phyloP scores from a whole-genome alignment of 2,888 invertebrate species.

The Oscheius myriophilus region DNA sequence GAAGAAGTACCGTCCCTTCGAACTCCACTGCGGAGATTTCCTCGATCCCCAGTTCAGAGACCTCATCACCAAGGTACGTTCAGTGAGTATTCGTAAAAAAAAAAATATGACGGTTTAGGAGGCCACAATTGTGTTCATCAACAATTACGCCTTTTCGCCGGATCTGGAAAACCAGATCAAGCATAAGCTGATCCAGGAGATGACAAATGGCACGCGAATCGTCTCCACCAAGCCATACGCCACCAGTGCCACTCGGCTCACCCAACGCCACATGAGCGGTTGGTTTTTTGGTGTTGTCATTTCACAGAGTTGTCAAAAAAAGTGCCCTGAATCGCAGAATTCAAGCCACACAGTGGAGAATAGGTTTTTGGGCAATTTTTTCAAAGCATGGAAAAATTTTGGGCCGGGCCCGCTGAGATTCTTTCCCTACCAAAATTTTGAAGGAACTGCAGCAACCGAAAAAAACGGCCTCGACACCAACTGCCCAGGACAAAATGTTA shows the following conservation, averaged over 20 bases:
- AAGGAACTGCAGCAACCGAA: too few species aligned
- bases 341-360: too few species aligned
- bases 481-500: too few species aligned
- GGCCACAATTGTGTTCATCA: slow-evolving; percentile 89
- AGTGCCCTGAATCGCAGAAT: too few species aligned
- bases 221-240: slow-evolving; percentile 99
- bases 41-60: slow-evolving; percentile 89
- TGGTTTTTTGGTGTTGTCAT: background rate
- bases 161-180: slow-evolving; percentile 85
- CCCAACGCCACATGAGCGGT: background rate
- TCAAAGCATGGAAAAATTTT: too few species aligned
- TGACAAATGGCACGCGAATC: slow-evolving; percentile 81
- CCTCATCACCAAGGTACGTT: slow-evolving; percentile 91
- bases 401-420: too few species aligned
- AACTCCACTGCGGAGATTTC: slow-evolving; percentile 85
- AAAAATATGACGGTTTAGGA: slow-evolving; percentile 53
- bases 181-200: slow-evolving; percentile 72
- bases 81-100: slow-evolving; percentile 31
- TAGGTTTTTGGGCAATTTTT: too few species aligned
- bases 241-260: slow-evolving; percentile 87
- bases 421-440: too few species aligned
- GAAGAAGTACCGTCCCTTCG: slow-evolving; percentile 81
- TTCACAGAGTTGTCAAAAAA: background rate
- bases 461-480: too few species aligned
- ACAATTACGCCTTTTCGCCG: slow-evolving; percentile 99